Evolutionary conservation across 2,888 invertebrate genomes (phyloP).

Genomic region (Cenopis cana): DNA sequence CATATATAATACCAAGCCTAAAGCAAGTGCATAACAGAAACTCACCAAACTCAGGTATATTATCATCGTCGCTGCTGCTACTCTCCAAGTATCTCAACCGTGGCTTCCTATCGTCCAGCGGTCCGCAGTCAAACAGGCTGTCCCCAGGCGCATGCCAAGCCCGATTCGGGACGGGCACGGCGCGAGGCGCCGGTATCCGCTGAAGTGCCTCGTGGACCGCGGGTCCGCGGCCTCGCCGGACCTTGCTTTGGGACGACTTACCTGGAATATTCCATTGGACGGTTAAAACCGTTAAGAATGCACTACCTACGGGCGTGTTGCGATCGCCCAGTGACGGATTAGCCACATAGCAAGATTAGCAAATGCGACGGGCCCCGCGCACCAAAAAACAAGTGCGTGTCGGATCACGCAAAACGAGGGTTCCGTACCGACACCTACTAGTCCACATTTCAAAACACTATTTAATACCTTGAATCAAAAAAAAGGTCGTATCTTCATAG

Average conservation of each 20-base stretch:
- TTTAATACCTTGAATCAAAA: too few species aligned
- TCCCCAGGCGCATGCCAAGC: constrained; percentile 83
- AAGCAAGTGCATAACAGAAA: not conserved
- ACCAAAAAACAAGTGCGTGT: too few species aligned
- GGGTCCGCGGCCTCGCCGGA: constrained; percentile 76
- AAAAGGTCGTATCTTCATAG: too few species aligned
- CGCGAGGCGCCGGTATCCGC: constrained; percentile 79
- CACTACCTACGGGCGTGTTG: too few species aligned
- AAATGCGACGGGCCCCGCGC: too few species aligned
- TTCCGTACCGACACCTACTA: too few species aligned
- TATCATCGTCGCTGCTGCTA: constrained; percentile 79
- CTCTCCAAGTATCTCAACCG: constrained; percentile 67
- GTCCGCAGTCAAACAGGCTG: constrained; percentile 76
- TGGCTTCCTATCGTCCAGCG: constrained; percentile 64
- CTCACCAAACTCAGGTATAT: constrained; percentile 77
- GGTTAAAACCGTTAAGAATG: not conserved
- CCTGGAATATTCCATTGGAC: constrained; percentile 49
- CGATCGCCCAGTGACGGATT: too few species aligned
- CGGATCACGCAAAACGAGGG: too few species aligned
- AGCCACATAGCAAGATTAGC: too few species aligned
- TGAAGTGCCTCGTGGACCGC: constrained; percentile 85
- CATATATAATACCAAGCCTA: too few species aligned
- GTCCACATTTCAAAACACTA: too few species aligned
- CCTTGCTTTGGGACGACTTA: constrained; percentile 64
- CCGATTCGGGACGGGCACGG: constrained; percentile 64